phyloP scores from a whole-genome alignment of 2,888 invertebrate genomes.

The Caenorhabditis uteleia region DNA sequence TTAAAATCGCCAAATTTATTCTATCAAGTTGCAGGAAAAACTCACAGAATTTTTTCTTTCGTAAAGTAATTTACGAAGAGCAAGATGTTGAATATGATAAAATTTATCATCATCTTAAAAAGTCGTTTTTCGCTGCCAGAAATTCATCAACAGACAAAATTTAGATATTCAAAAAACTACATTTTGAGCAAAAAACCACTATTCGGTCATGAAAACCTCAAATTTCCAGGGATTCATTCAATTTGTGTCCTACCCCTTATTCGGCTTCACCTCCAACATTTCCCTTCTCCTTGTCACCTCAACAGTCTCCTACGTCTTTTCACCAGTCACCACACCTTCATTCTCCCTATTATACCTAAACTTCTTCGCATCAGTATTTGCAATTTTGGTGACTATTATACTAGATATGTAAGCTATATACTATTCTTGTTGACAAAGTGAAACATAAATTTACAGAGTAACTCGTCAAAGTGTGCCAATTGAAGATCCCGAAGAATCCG shows the following conservation, averaged over 20 bases:
- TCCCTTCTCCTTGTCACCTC: slow-evolving; percentile 17
- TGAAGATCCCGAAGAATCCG: no score
- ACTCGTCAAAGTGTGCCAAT: background rate
- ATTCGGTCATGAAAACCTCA: background rate
- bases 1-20: no score
- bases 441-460: slow-evolving; percentile 14
- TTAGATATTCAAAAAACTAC: no score
- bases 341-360: slow-evolving; percentile 24
- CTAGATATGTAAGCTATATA: slow-evolving; percentile 17
- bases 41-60: no score
- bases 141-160: no score
- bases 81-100: no score
- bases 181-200: no score
- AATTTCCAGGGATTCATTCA: slow-evolving; percentile 33
- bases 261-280: slow-evolving; percentile 30
- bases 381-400: slow-evolving; percentile 9
- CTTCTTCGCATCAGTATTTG: slow-evolving; percentile 12
- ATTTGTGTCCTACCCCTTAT: slow-evolving; percentile 22
- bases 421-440: background rate
- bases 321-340: slow-evolving; percentile 23
- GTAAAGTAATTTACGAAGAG: no score
- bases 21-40: no score
- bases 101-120: no score
- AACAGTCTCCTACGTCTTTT: slow-evolving; percentile 17
- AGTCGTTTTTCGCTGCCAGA: no score